Evolutionary conservation across 1,140 invertebrate species (phyloP), one percentile per base, ranked within the genome.

Genomic region (Pentalonia nigronervosa): DNA sequence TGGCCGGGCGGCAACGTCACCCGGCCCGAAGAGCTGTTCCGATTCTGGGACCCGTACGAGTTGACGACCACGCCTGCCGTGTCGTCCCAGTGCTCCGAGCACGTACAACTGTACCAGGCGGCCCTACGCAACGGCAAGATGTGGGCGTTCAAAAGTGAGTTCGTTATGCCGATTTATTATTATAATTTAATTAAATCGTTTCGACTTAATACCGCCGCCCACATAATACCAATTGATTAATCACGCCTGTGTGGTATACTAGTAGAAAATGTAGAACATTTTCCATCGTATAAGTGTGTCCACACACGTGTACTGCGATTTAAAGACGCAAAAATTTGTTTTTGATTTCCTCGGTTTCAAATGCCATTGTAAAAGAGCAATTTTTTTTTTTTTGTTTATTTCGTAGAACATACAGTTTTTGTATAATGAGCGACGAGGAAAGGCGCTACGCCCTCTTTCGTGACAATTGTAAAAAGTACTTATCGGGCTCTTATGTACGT

Each of bases 61-160:
- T 84, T n/a, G 47, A 84, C 34, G 17, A 34, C 81, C 76, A 86
- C 91, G 45, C 23, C 76, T 11, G 30, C 36, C 11, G 91, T 96
- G 1, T 95, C 94, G 6, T 87, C 50, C 20, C 94, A 95, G 84
- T 97, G 97, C 94, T 95, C 94, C 9, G 95, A 96, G 86, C 96
- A 97, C 91, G 95, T 97, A 94, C 95, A 96, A 86, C 95, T 96
- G 45, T 97, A 97, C 94, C 95, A 97, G 50, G 95, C 96, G 14
- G 97, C 96, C 34, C 95, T 97, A 23, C 95, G 95, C 45, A 95
- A 96, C n/a, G 95, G 96, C 83, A 96, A 96, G 93, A 95, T 96
- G 76, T 97, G 97, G 97, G 97, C 97, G 3, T 95, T 88, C 25
- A 94, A 91, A 87, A 91, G 94, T 94, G 25, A 94, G 94, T 86